Percentiles rank a stretch among this genome's conserved stretches.
These are phyloP conservation scores for Cryptoblepharus egeriae DNA, from an alignment of 2,797 vertebrate genomes.

Conservation along the genomic window DNA sequence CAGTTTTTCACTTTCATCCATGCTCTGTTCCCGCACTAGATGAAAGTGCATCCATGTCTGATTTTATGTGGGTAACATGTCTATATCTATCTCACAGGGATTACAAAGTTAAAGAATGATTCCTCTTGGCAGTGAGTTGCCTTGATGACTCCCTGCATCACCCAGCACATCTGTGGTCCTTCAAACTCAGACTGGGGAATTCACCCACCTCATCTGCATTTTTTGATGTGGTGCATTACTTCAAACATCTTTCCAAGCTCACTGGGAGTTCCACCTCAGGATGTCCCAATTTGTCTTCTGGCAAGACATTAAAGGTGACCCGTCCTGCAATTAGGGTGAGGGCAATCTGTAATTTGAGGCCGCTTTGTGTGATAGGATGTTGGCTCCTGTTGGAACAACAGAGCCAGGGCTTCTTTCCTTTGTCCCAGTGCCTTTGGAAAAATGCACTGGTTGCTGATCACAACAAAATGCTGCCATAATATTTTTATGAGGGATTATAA, in stretches of 20 bases:
- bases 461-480: slow-evolving; percentile 18
- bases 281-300: slow-evolving; percentile 47
- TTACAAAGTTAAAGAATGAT: not conserved
- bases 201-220: not conserved
- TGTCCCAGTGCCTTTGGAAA: not conserved
- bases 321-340: slow-evolving; percentile 50
- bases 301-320: slow-evolving; percentile 64
- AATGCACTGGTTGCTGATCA: rapidly evolving
- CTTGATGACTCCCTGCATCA: not conserved
- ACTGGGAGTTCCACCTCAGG: slow-evolving; percentile 7
- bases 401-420: not conserved
- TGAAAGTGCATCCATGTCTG: not conserved
- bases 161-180: not conserved
- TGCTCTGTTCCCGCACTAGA: no score
- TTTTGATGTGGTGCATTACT: not conserved
- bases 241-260: slow-evolving; percentile 26
- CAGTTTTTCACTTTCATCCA: no score
- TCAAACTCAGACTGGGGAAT: slow-evolving; percentile 26
- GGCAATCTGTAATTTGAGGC: slow-evolving; percentile 41
- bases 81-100: slow-evolving; percentile 45
- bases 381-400: not conserved
- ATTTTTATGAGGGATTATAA: slow-evolving; percentile 61
- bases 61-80: not conserved
- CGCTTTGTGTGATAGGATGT: not conserved
- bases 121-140: slow-evolving; percentile 36